phyloP scores from a whole-genome alignment of 1,140 invertebrate genomes.

The Argopecten irradians region DNA sequence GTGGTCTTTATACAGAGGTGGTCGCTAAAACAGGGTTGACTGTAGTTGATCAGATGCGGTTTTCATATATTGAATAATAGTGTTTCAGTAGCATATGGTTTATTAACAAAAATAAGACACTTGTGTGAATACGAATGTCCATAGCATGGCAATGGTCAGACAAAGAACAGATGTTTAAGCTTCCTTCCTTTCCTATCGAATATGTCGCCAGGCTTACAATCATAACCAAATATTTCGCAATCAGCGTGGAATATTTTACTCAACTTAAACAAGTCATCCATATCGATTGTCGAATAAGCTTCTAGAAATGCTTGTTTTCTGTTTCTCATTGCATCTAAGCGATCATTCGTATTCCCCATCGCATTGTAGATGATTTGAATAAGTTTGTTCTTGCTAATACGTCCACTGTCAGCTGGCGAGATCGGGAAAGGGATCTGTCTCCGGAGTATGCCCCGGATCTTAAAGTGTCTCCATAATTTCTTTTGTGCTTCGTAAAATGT shows the following conservation, averaged over 20 bases:
- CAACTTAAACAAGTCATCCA: slow-evolving; percentile 21
- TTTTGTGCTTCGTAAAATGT: slow-evolving; percentile 28
- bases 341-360: background rate
- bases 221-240: slow-evolving; percentile 45
- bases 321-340: background rate
- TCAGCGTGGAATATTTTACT: slow-evolving; percentile 32
- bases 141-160: too few relatives aligned
- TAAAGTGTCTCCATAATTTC: slow-evolving; percentile 29
- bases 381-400: background rate
- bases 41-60: too few relatives aligned
- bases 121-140: too few relatives aligned
- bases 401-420: background rate
- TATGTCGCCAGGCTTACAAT: background rate
- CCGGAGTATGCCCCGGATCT: slow-evolving; percentile 39
- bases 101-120: too few relatives aligned
- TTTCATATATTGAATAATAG: too few relatives aligned
- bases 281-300: slow-evolving; percentile 28
- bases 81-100: too few relatives aligned
- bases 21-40: too few relatives aligned
- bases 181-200: too few relatives aligned
- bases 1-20: too few relatives aligned
- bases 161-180: too few relatives aligned
- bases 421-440: slow-evolving; percentile 34
- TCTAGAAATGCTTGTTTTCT: slow-evolving; percentile 30
- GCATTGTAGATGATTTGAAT: slow-evolving; percentile 23